A percentile compares a stretch with the other conserved stretches of the same genome.
phyloP scores from a whole-genome alignment of 2,888 invertebrate genomes.

The Diachrysia chrysitis region DNA sequence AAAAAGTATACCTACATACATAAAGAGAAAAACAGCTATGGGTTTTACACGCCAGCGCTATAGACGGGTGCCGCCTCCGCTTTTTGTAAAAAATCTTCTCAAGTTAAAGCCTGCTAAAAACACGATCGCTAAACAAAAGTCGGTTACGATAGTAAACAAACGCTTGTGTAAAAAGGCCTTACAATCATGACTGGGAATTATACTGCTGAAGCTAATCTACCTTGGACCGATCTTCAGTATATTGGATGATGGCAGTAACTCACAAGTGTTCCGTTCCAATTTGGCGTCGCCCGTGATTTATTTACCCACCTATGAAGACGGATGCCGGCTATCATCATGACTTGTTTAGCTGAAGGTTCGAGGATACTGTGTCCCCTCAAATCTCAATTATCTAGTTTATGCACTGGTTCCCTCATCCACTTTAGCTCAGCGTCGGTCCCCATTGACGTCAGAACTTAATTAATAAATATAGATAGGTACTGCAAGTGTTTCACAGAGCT shows the following conservation, averaged over 20 bases:
- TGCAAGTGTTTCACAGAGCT: background rate
- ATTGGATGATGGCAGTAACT: slow-evolving; percentile 44
- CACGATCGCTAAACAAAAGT: too few relatives aligned
- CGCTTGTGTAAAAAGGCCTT: background rate
- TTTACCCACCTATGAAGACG: slow-evolving; percentile 46
- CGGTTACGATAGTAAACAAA: background rate
- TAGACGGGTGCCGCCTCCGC: too few relatives aligned
- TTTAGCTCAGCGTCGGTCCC: slow-evolving; percentile 24
- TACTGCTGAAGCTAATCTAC: slow-evolving; percentile 13
- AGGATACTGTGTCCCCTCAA: slow-evolving; percentile 65
- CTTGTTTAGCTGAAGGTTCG: slow-evolving; percentile 41
- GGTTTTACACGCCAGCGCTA: too few relatives aligned
- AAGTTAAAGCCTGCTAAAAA: too few relatives aligned
- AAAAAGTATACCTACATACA: too few relatives aligned
- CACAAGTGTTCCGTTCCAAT: slow-evolving; percentile 33
- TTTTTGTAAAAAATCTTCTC: too few relatives aligned
- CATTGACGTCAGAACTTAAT: slow-evolving; percentile 37
- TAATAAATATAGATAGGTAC: slow-evolving; percentile 12
- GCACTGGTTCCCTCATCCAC: slow-evolving; percentile 44
- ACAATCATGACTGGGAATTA: background rate
- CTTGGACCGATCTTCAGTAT: slow-evolving; percentile 18
- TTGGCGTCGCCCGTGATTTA: slow-evolving; percentile 33
- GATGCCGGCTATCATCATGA: slow-evolving; percentile 49
- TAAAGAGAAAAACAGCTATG: too few relatives aligned
- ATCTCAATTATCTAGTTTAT: slow-evolving; percentile 63